Conservation (phyloP, 92 coral and sea anemone species). For the Nematostella vectensis region DNA sequence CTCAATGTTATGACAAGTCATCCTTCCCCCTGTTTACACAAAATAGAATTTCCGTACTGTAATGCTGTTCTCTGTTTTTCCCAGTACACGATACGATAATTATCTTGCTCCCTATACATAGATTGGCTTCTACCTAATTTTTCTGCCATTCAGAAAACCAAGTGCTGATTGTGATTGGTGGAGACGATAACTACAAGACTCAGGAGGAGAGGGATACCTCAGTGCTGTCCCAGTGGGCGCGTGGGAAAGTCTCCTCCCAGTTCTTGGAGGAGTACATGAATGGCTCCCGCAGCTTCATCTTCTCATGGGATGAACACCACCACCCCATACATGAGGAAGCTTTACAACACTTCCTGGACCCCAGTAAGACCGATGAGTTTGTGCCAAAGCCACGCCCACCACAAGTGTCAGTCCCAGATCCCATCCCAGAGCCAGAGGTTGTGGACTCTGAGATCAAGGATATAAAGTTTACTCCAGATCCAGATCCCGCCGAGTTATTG, state of each 20-base stretch:
- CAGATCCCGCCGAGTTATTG: too few species aligned
- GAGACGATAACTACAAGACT: slow-evolving; percentile 34
- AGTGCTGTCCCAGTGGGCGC: slow-evolving; percentile 47
- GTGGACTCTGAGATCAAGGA: too few species aligned
- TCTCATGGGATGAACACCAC: slow-evolving; percentile 53
- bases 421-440: neutral
- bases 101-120: too few species aligned
- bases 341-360: slow-evolving; percentile 29
- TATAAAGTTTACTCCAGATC: too few species aligned
- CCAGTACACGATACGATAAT: too few species aligned
- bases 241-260: slow-evolving; percentile 33
- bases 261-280: slow-evolving; percentile 30
- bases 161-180: slow-evolving; percentile 40
- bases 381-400: slow-evolving; percentile 21
- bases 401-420: neutral
- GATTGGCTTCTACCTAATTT: too few species aligned
- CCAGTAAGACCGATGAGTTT: slow-evolving; percentile 21
- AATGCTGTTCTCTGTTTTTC: too few species aligned
- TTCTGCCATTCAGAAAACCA: slow-evolving; percentile 20
- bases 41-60: too few species aligned
- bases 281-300: slow-evolving; percentile 53
- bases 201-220: slow-evolving; percentile 13
- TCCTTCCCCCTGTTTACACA: too few species aligned
- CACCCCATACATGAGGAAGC: slow-evolving; percentile 56
- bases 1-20: too few species aligned